A percentile compares a stretch with the other conserved stretches of the same genome.
Evolutionary conservation across 1,140 invertebrate genomes (phyloP).

Genomic region (Coptotermes formosanus): DNA sequence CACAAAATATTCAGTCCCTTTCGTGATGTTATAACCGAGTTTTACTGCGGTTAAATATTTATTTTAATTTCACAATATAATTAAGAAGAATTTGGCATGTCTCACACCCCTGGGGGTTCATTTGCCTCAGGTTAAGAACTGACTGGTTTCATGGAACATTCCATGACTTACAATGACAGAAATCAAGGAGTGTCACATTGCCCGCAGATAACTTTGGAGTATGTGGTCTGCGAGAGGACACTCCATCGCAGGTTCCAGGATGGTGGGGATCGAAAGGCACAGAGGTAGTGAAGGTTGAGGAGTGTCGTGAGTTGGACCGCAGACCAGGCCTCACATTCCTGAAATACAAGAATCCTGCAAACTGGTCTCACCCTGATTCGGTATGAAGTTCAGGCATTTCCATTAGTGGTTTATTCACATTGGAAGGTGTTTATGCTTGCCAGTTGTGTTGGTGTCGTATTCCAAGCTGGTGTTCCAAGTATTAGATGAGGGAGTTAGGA

Average conservation of each 20-base stretch:
- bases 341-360: conserved; percentile 81
- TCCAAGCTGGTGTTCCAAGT: no score
- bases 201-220: conserved; percentile 72
- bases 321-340: conserved; percentile 86
- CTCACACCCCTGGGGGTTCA: no score
- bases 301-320: conserved; percentile 76
- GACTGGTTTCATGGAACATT: not conserved
- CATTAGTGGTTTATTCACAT: no score
- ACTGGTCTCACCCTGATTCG: conserved; percentile 82
- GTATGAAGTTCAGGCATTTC: conserved; percentile 46
- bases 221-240: conserved; percentile 72
- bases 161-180: not conserved
- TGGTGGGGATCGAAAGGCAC: conserved; percentile 87
- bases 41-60: no score
- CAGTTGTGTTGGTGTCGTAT: no score
- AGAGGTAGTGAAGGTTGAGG: conserved; percentile 71
- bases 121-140: no score
- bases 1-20: no score
- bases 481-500: no score
- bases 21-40: no score
- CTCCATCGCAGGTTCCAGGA: conserved; percentile 71
- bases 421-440: no score
- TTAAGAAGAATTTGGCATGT: no score
- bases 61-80: no score
- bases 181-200: conserved; percentile 10